Percentiles rank a stretch among this genome's conserved stretches.
Conservation (phyloP, 2,797 vertebrate genomes). For the Sebastolobus alascanus region DNA sequence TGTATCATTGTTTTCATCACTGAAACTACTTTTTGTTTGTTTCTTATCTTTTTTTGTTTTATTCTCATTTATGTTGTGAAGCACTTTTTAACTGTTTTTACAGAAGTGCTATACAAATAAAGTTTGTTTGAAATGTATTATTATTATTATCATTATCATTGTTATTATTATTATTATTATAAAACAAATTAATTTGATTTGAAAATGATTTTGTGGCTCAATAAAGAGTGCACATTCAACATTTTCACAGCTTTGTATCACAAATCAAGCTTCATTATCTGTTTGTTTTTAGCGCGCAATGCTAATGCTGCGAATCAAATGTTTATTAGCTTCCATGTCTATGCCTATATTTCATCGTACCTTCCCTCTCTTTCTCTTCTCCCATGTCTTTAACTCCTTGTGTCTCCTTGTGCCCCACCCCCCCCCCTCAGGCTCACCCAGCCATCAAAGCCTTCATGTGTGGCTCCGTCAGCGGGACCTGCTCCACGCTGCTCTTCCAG, state of each 20-base stretch:
- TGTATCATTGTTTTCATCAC: too few relatives aligned
- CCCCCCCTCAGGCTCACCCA: slow-evolving; percentile 86
- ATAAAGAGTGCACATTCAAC: fast-evolving
- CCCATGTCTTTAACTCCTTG: neutral
- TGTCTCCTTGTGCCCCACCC: neutral
- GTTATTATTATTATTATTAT: too few relatives aligned
- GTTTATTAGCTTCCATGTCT: neutral
- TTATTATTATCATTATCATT: too few relatives aligned
- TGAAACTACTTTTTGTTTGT: too few relatives aligned
- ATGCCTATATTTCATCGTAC: neutral
- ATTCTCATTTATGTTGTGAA: too few relatives aligned
- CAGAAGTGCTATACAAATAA: too few relatives aligned
- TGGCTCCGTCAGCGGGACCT: slow-evolving; percentile 95
- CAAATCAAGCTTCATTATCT: neutral
- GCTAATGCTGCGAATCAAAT: neutral
- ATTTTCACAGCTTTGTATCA: neutral
- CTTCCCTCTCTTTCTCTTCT: neutral
- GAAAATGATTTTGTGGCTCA: neutral
- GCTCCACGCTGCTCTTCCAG: slow-evolving; percentile 96
- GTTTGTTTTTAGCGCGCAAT: neutral
- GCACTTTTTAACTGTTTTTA: too few relatives aligned
- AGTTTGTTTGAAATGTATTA: too few relatives aligned
- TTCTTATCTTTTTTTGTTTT: too few relatives aligned
- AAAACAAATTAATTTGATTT: neutral
- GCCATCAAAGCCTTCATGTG: slow-evolving; percentile 95